Evolutionary conservation across 2,797 vertebrate species (phyloP), one percentile per base, ranked within the genome.

Genomic region (Chlorospingus semifuscus): DNA sequence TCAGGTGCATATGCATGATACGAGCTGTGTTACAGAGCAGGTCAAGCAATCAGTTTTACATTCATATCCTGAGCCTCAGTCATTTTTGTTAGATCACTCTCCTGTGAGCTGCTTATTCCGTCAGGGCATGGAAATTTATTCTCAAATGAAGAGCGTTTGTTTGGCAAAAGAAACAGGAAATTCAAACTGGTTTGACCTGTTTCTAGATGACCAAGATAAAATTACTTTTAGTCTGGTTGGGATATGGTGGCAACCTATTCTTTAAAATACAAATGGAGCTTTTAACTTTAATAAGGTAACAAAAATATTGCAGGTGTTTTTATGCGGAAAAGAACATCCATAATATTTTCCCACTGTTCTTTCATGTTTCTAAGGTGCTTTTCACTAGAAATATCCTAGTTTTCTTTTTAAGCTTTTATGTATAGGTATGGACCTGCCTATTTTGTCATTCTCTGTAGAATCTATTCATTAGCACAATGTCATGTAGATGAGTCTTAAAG

Each of bases 41-140:
- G 87, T 89, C 95, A 94, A 95, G 90, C 78, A 94, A 95, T 96
- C 92, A 46, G 68, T 96, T 96, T 94, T 94, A 78, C 84, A 76
- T 95, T 96, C 81, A 80, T 90, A 80, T 83, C 90, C 94, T 75
- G 89, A 96, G 77, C 61, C 47, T 47, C 37, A 68, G 69, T 94
- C 85, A 87, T 93, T 95, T 92, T 91, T 88, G 83, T 92, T 90
- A 95, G 81, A 79, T 81, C 83, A 64, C 76, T 96, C 64, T 96
- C 80, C 77, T 97, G 83, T 91, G 94, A 96, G 93, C 85, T 91
- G 87, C 91, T 94, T 95, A 94, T 83, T 94, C 83, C 24, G 1
- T 88, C 92, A 87, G 80, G 78, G 75, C 84, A 94, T 89, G 78
- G 70, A 97, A 92, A 95, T 79, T 90, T 97, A 86, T 95, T 97